Percentiles rank a stretch among this genome's conserved stretches.
Conservation (phyloP, 1,140 invertebrate genomes). For the Polypedilum vanderplanki region DNA sequence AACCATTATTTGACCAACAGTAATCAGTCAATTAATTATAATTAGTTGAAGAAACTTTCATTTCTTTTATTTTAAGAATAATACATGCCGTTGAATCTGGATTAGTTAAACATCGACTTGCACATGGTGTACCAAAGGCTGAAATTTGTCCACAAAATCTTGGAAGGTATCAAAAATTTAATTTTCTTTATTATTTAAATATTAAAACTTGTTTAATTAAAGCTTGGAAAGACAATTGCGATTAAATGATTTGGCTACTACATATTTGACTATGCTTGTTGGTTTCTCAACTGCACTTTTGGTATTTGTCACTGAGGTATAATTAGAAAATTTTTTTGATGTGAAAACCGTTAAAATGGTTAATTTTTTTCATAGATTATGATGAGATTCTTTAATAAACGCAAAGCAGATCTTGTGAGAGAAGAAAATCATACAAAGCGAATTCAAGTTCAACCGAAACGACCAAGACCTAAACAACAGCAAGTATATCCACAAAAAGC, state of each 20-base stretch:
- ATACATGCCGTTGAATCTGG: constrained; percentile 61
- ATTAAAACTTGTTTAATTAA: too few relatives aligned
- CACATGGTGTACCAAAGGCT: constrained; percentile 56
- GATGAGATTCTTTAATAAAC: neutral
- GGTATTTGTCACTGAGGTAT: constrained; percentile 57
- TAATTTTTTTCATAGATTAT: neutral
- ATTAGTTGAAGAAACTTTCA: too few relatives aligned
- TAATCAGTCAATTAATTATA: constrained; percentile 41
- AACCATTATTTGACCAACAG: constrained; percentile 56
- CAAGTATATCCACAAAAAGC: neutral
- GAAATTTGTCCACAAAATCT: constrained; percentile 71
- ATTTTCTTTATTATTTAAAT: too few relatives aligned
- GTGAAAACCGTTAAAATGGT: too few relatives aligned
- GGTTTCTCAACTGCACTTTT: constrained; percentile 53
- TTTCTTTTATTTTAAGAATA: constrained; percentile 49
- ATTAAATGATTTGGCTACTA: constrained; percentile 55
- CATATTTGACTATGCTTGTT: constrained; percentile 59
- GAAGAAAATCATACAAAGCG: neutral
- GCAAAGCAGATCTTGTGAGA: neutral
- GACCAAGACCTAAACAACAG: neutral
- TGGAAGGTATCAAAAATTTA: constrained; percentile 46
- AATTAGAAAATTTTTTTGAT: constrained; percentile 29
- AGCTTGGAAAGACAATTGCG: constrained; percentile 62
- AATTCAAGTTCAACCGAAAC: neutral
- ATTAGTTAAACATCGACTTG: constrained; percentile 58